These are phyloP conservation scores for Protomyctophum bolini DNA, from an alignment of 2,113 vertebrate genomes.

Conservation along the genomic window DNA sequence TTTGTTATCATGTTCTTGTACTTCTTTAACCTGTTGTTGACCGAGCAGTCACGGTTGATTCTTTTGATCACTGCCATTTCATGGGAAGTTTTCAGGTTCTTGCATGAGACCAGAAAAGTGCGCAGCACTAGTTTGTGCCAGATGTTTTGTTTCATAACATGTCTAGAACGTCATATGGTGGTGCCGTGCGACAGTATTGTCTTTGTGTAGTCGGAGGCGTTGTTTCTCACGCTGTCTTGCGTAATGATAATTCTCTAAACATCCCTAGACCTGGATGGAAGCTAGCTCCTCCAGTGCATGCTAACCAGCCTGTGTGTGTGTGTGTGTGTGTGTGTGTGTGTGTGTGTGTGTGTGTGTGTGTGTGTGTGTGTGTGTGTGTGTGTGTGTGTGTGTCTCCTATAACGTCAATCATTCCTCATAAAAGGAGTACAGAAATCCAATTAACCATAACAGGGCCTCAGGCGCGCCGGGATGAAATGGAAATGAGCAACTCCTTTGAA, in stretches of 20 bases:
- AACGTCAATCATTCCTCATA: conserved; percentile 29
- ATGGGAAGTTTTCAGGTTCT: neutral
- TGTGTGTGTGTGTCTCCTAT: neutral
- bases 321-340: no score
- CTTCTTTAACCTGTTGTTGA: conserved; percentile 10
- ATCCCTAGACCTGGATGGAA: neutral
- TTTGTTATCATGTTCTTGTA: conserved; percentile 9
- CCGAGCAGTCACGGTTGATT: conserved; percentile 14
- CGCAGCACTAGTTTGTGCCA: neutral
- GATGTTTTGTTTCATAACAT: conserved; percentile 15
- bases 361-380: no score
- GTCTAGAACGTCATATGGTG: neutral
- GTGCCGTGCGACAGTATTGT: conserved; percentile 3
- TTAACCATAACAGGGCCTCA: conserved; percentile 24
- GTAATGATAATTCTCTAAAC: conserved; percentile 4
- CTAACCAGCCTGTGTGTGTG: neutral
- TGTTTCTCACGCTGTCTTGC: neutral
- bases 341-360: no score
- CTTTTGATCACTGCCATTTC: conserved; percentile 2
- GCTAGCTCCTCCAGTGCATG: conserved; percentile 15
- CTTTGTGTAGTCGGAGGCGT: neutral
- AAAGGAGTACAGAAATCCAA: conserved; percentile 38
- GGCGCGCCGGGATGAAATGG: neutral
- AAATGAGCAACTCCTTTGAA: conserved; percentile 26
- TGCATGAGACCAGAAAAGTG: conserved; percentile 31